These are phyloP conservation scores for Halichoerus grypus DNA, from an alignment of 2,113 vertebrate species.

Conservation along the genomic window DNA sequence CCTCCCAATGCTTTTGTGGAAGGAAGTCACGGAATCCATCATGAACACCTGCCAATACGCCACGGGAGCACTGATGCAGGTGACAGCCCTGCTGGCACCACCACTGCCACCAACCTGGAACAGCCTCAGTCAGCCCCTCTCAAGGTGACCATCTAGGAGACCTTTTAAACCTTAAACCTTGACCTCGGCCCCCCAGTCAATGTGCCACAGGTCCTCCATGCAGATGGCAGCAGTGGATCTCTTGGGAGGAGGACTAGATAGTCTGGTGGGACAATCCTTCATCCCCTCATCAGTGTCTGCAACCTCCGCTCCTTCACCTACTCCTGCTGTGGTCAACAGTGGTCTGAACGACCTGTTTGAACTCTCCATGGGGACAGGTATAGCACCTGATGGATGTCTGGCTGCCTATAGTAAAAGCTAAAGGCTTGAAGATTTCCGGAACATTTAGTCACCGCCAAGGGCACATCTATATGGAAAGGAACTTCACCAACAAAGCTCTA, in stretches of 20 bases:
- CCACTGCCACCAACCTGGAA: conserved; percentile 89
- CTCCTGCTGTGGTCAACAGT: conserved; percentile 94
- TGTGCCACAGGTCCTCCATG: conserved; percentile 95
- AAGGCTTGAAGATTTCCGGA: conserved; percentile 97
- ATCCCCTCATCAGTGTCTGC: conserved; percentile 96
- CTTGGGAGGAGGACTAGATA: conserved; percentile 96
- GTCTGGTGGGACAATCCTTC: conserved; percentile 97
- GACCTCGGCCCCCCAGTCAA: conserved; percentile 96
- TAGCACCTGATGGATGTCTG: conserved; percentile 96
- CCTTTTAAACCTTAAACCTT: conserved; percentile 93
- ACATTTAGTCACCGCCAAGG: conserved; percentile 97
- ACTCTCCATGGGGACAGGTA: conserved; percentile 95
- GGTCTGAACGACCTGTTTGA: conserved; percentile 98
- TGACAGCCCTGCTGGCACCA: conserved; percentile 95
- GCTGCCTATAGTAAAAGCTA: conserved; percentile 98
- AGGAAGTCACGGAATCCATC: conserved; percentile 97
- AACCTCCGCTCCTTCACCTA: conserved; percentile 97
- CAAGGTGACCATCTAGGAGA: conserved; percentile 89
- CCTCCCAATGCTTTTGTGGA: conserved; percentile 99
- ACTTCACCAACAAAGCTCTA: conserved; percentile 98
- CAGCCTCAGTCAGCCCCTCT: conserved; percentile 93
- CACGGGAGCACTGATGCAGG: conserved; percentile 96
- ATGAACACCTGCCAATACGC: conserved; percentile 98
- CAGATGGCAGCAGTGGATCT: conserved; percentile 99
- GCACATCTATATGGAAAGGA: conserved; percentile 99